phyloP scores from a whole-genome alignment of 2,797 vertebrate species.

The Streptopelia turtur region DNA sequence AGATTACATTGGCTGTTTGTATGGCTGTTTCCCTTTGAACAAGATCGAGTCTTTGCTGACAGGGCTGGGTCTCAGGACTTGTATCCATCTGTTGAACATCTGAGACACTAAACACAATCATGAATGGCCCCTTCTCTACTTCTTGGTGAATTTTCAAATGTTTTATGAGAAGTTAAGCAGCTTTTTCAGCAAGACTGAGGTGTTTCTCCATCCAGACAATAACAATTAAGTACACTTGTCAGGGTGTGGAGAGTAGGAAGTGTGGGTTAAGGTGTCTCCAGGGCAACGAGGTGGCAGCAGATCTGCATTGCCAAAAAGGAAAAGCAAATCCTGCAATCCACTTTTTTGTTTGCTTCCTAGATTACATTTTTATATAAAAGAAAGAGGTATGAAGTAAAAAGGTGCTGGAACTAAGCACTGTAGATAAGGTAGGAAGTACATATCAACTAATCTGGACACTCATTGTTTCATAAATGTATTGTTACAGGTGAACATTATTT shows the following conservation, averaged over 20 bases:
- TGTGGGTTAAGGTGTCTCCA: background rate
- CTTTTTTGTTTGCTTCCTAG: background rate
- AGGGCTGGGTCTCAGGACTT: background rate
- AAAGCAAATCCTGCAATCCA: background rate
- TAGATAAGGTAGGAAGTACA: background rate
- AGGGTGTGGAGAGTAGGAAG: background rate
- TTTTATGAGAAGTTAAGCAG: background rate
- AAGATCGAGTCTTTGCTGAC: background rate
- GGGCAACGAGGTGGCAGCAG: background rate
- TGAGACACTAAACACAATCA: background rate
- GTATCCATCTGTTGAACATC: background rate
- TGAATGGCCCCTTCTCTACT: background rate
- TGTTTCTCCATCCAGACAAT: background rate
- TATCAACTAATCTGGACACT: background rate
- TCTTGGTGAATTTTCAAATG: background rate
- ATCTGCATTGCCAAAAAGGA: background rate
- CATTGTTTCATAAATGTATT: background rate
- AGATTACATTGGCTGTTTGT: background rate
- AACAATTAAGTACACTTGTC: rapidly evolving
- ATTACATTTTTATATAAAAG: background rate
- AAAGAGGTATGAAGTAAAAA: background rate
- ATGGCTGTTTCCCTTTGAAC: background rate
- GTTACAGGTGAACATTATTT: background rate
- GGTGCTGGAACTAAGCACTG: background rate
- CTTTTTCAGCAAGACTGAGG: background rate